Evolutionary conservation across 2,888 invertebrate species (phyloP), one percentile per base, ranked within the genome.

Genomic region (Ceriagrion tenellum): DNA sequence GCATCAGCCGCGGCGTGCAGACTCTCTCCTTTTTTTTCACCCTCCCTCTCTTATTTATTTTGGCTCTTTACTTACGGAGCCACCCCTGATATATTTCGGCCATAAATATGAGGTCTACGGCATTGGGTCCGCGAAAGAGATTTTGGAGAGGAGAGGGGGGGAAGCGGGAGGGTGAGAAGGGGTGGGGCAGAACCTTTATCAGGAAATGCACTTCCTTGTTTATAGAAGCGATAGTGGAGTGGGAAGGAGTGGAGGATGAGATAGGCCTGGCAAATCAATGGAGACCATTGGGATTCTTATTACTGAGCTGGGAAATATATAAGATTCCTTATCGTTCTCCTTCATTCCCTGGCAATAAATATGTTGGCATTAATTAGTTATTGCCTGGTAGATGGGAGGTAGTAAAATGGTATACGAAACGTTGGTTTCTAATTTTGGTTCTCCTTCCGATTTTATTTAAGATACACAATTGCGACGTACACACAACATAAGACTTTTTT

Each of bases 121-220:
- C 93, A 93, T 74, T 93, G 93, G 93, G 93, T 93, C 93, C 93
- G 93, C 93, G 93, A 93, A 93, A 93, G 93, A 93, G 93, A 93
- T 93, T 93, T 93, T 69, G 93, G 93, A 63, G 89, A 55, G n/a
- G 89, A 55, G n/a, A 8, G 55, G 13, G n/a, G 88, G n/a, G n/a
- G 88, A 55, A 89, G 23, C 20, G 47, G 40, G 23, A 88, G 2
- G 47, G 63, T 23, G 26, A 8, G 47, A 26, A 26, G 40, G 59
- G 59, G 59, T 16, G 18, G 59, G 59, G 59, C 59, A 12, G 69
- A 59, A 6, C 47, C 93, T 93, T 93, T 93, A 93, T 93, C 93
- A 93, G 93, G 93, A 93, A 93, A 93, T 93, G 93, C 93, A 93
- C 93, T 93, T 93, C 93, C 93, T 93, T 93, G 93, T 93, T 93